Evolutionary conservation across 2,888 invertebrate species (phyloP).

Genomic region (Eurytoma adleriae): DNA sequence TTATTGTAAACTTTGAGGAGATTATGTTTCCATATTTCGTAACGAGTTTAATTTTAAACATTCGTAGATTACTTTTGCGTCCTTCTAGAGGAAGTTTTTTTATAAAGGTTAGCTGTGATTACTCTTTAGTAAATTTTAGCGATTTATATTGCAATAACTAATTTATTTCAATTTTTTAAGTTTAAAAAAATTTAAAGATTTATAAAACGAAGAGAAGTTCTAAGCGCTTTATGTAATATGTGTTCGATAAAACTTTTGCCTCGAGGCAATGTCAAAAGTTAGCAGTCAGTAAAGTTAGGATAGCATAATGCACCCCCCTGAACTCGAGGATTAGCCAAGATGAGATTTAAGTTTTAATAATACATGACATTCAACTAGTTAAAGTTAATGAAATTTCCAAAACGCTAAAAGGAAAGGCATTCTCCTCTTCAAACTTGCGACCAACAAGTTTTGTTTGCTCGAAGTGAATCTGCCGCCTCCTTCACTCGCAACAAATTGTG

Average conservation of each 20-base stretch:
- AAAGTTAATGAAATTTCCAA: conserved; percentile 51
- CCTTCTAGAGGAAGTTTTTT: too few relatives aligned
- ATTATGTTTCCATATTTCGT: too few relatives aligned
- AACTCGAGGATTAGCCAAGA: conserved; percentile 54
- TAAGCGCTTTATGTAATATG: conserved; percentile 42
- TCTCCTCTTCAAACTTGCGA: background rate
- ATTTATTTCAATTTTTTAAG: too few relatives aligned
- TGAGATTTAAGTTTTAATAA: conserved; percentile 57
- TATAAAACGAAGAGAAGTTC: conserved; percentile 31
- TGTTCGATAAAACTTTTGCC: conserved; percentile 40
- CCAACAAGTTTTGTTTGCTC: conserved; percentile 38
- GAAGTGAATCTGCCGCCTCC: conserved; percentile 9
- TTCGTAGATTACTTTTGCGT: too few relatives aligned
- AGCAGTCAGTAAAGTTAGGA: conserved; percentile 45
- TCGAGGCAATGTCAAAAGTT: conserved; percentile 49
- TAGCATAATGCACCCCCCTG: conserved; percentile 46
- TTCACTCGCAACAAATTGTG: background rate
- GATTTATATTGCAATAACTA: too few relatives aligned
- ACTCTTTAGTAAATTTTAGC: too few relatives aligned
- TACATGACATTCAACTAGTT: conserved; percentile 57
- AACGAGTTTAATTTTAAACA: too few relatives aligned
- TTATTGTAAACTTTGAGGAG: too few relatives aligned
- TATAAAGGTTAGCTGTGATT: too few relatives aligned
- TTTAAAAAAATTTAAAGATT: background rate
- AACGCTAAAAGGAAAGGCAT: conserved; percentile 40